These are phyloP conservation scores for Riparia riparia DNA, from an alignment of 2,113 vertebrate species.

Conservation along the genomic window DNA sequence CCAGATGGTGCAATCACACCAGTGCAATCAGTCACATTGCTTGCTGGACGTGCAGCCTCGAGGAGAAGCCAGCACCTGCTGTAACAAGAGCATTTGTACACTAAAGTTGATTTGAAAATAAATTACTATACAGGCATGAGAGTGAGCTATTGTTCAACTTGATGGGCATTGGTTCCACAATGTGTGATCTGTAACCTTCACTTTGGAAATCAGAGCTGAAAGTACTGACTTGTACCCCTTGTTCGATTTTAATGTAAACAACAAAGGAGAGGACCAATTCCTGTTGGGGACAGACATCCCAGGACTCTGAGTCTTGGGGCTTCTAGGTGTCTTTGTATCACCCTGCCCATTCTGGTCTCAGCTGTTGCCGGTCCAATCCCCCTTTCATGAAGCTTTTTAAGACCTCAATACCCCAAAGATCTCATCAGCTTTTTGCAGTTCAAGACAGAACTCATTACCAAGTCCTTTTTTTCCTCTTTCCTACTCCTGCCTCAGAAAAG, in stretches of 20 bases:
- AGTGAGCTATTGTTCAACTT: slow-evolving; percentile 42
- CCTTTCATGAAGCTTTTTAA: neutral
- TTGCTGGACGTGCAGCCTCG: neutral
- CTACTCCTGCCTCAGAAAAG: neutral
- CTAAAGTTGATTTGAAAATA: slow-evolving; percentile 61
- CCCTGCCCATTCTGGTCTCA: neutral
- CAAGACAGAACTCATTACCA: neutral
- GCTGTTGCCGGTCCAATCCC: neutral
- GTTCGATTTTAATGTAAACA: slow-evolving; percentile 44
- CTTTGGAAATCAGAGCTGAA: slow-evolving; percentile 50
- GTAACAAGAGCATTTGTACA: slow-evolving; percentile 29
- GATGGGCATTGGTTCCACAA: slow-evolving; percentile 13
- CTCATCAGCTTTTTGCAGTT: neutral
- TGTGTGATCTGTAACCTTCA: slow-evolving; percentile 19
- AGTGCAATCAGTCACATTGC: slow-evolving; percentile 9
- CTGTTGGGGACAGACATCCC: neutral
- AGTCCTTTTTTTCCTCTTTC: neutral
- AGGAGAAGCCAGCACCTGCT: slow-evolving; percentile 11
- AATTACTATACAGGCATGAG: slow-evolving; percentile 69
- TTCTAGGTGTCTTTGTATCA: neutral
- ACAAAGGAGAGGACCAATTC: neutral
- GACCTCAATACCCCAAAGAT: neutral
- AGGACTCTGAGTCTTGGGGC: neutral
- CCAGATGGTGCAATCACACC: slow-evolving; percentile 52
- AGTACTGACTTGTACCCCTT: neutral